phyloP scores from a whole-genome alignment of 2,113 vertebrate genomes.

The Triplophysa rosa region DNA sequence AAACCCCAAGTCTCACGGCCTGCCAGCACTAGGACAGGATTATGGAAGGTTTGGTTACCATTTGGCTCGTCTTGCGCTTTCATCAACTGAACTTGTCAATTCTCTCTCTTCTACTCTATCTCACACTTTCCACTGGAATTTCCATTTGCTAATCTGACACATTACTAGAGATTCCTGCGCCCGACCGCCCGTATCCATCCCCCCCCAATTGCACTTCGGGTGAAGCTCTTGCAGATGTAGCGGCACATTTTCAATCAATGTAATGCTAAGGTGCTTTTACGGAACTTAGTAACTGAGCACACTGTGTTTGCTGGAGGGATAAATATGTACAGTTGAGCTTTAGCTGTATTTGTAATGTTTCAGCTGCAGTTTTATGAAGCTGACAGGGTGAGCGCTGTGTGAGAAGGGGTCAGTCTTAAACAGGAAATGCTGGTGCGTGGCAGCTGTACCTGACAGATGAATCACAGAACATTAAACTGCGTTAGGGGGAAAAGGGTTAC shows the following conservation, averaged over 20 bases:
- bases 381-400: constrained; percentile 7
- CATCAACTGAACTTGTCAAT: constrained; percentile 48
- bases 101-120: constrained; percentile 38
- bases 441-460: constrained; percentile 40
- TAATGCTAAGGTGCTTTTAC: neutral
- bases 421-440: constrained; percentile 40
- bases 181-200: constrained; percentile 25
- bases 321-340: constrained; percentile 19
- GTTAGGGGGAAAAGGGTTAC: neutral
- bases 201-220: neutral
- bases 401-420: constrained; percentile 29
- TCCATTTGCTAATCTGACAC: constrained; percentile 53
- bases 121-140: constrained; percentile 41
- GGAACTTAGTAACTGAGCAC: neutral
- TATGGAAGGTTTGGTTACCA: constrained; percentile 51
- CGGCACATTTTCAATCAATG: constrained; percentile 21
- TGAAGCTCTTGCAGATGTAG: neutral
- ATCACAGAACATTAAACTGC: constrained; percentile 2
- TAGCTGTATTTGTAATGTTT: constrained; percentile 48
- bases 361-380: constrained; percentile 35
- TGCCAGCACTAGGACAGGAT: constrained; percentile 47
- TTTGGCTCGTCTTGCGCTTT: constrained; percentile 45
- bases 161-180: constrained; percentile 40
- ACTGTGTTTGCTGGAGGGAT: constrained; percentile 34
- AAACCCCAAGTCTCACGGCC: constrained; percentile 42